Percentiles rank a stretch among this genome's conserved stretches.
phyloP scores from a whole-genome alignment of 2,113 vertebrate species.

The Leptosomus discolor region DNA sequence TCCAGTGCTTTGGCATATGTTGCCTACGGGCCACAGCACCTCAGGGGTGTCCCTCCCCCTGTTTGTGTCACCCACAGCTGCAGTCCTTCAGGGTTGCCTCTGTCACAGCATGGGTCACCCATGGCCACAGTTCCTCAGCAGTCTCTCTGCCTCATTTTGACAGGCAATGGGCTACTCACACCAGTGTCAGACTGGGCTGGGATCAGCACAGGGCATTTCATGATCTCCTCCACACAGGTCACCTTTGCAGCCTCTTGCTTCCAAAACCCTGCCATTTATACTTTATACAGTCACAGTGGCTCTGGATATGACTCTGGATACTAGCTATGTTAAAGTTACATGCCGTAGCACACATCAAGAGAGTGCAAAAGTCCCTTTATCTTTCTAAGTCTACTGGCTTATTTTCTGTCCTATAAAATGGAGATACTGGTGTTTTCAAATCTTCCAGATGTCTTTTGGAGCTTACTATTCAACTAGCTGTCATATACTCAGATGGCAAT shows the following conservation, averaged over 20 bases:
- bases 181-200: not conserved
- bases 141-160: not conserved
- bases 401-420: not conserved
- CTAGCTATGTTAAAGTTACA: not conserved
- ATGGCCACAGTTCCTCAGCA: not conserved
- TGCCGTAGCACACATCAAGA: fast-evolving
- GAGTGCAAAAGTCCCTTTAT: not conserved
- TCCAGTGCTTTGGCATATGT: not conserved
- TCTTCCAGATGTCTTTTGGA: not conserved
- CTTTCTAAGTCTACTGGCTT: not conserved
- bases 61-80: fast-evolving
- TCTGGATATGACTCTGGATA: not conserved
- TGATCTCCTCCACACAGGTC: not conserved
- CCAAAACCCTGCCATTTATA: not conserved
- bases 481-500: not conserved
- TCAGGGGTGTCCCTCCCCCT: not conserved
- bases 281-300: too few species aligned
- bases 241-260: not conserved
- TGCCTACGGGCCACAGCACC: fast-evolving
- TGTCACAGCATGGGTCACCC: not conserved
- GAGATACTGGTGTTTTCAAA: not conserved
- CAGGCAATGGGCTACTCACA: not conserved
- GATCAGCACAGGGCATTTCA: not conserved
- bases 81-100: not conserved
- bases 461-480: not conserved